phyloP scores from a whole-genome alignment of 2,888 invertebrate genomes.

The Esperia sulphurella region DNA sequence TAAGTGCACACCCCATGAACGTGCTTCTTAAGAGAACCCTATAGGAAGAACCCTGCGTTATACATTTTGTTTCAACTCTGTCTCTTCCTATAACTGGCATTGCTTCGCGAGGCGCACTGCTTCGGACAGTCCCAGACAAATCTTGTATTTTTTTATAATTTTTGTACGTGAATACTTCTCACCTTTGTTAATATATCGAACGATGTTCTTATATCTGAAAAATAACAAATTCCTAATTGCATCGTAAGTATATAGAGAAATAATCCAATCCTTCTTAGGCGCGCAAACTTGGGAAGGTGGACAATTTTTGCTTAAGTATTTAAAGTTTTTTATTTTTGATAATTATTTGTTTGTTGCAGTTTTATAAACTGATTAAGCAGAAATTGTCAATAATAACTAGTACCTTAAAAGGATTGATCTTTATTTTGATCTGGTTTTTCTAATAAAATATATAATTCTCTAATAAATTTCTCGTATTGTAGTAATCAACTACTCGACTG shows the following conservation, averaged over 20 bases:
- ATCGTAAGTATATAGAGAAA: no score
- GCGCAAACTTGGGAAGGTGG: no score
- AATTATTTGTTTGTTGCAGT: no score
- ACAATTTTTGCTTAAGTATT: not conserved
- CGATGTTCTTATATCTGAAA: conserved; percentile 36
- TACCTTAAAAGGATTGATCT: no score
- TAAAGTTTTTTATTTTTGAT: no score
- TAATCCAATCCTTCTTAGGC: no score
- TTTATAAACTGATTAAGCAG: no score
- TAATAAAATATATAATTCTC: no score
- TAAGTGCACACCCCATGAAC: conserved; percentile 78
- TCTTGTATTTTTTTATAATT: conserved; percentile 48
- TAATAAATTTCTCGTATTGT: no score
- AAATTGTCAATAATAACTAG: no score
- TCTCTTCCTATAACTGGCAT: conserved; percentile 52
- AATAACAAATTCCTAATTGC: not conserved
- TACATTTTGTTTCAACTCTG: conserved; percentile 51
- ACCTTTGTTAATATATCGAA: conserved; percentile 38
- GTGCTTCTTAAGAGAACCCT: conserved; percentile 65
- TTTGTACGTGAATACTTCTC: conserved; percentile 31
- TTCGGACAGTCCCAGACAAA: conserved; percentile 58
- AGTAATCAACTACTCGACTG: no score
- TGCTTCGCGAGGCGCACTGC: conserved; percentile 73
- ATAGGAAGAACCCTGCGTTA: conserved; percentile 66
- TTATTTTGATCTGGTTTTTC: no score